Conservation (phyloP, 2,888 invertebrate species). For the Phytoseiulus persimilis region DNA sequence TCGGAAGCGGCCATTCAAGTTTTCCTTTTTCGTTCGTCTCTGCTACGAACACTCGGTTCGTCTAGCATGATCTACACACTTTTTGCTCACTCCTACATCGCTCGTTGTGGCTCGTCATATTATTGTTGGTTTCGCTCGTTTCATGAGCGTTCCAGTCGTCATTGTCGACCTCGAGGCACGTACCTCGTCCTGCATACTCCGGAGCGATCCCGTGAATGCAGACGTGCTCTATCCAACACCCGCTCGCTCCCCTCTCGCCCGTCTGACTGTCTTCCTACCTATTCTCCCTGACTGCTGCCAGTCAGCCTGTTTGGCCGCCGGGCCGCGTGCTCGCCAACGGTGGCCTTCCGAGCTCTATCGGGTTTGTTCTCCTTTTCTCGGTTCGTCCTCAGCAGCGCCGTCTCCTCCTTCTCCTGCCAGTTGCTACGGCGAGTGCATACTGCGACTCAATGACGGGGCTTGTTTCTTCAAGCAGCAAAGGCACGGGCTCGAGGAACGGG, state of each 20-base stretch:
- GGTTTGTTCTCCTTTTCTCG: background rate
- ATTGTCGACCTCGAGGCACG: background rate
- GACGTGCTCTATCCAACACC: background rate
- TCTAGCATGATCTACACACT: background rate
- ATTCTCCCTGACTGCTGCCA: background rate
- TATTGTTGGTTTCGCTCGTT: background rate
- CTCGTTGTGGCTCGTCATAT: background rate
- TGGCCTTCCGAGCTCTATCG: background rate
- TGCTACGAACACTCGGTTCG: too few relatives aligned
- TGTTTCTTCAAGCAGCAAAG: background rate
- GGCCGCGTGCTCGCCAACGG: background rate
- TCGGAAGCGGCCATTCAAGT: background rate
- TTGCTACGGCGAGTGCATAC: background rate
- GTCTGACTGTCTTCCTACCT: background rate
- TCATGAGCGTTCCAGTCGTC: background rate
- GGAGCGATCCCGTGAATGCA: background rate
- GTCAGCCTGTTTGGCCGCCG: background rate
- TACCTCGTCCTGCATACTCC: background rate
- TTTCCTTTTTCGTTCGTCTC: background rate
- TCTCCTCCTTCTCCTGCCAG: background rate
- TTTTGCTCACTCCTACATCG: background rate
- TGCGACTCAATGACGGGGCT: background rate
- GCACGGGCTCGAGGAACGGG: background rate
- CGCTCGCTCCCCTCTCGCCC: background rate
- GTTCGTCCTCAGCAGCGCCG: background rate